Base-by-base conservation (phyloP, 2,797 vertebrate species). In the Melanotaenia trifasciata region DNA sequence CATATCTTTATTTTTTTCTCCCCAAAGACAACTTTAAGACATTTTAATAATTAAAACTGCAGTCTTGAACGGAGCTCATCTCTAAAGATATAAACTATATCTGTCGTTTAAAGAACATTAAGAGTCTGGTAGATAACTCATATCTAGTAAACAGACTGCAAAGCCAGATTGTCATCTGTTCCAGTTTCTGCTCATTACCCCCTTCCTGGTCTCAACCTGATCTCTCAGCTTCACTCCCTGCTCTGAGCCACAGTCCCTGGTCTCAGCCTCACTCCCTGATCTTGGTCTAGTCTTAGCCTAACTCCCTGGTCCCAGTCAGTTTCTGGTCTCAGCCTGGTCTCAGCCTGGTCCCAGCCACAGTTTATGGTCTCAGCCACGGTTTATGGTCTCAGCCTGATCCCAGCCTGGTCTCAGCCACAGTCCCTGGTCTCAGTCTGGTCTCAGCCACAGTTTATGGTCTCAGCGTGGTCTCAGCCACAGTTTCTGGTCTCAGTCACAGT, bases 101-200 rank as follows among this genome's bases (percentile, higher is more conserved):
- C 56, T 50, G 83, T 75, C 67, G 59, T 54, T 80, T 77, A 71
- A 26, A 66, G 30, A 66, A 64, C 68, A 63, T 51, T 67, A 58
- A 24, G 14, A 53, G 35, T 64, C 67, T 84, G 78, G 83, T 76
- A 75, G 80, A 77, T 82, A 65, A 64, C 62, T 74, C 78, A 76
- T 79, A 76, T 73, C 72, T 61, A 71, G 79, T 66, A 70, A 83
- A 87, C 61, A 74, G 61, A 84, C 71, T 79, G 60, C 74, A 67
- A 67, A 75, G 38, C 67, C 74, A 70, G 61, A 68, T 61, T 84
- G 76, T 83, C 78, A 73, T 56, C 76, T 26, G 73, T 78, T 87
- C 58, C 72, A 80, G 61, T 70, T 50, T 73, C 70, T 77, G 70
- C 70, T 74, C 61, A 0, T 45, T 51, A 76, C 69, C 58, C 36